Conservation (phyloP, 2,888 invertebrate genomes). For the Aleiodes leptofemur region DNA sequence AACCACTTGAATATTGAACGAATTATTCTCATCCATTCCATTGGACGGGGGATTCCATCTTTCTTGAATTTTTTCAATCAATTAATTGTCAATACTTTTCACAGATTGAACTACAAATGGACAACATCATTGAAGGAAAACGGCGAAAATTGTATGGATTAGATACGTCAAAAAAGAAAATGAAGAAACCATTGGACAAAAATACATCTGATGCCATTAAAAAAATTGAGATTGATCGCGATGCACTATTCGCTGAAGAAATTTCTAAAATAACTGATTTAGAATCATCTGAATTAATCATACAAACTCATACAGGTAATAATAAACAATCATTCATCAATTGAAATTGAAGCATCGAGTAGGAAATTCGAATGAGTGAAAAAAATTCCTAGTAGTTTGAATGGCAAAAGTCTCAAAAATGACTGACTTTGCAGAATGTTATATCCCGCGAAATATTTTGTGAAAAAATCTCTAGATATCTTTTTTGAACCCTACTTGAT, state of each 20-base stretch:
- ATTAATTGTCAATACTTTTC: neutral
- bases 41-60: no score
- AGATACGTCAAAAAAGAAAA: conserved; percentile 67
- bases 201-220: conserved; percentile 65
- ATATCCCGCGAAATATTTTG: no score
- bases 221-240: conserved; percentile 75
- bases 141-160: conserved; percentile 79
- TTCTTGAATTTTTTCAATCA: no score
- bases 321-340: conserved; percentile 6
- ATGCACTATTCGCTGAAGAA: conserved; percentile 84
- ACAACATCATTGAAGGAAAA: conserved; percentile 88
- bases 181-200: conserved; percentile 65
- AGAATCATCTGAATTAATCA: conserved; percentile 79
- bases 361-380: no score
- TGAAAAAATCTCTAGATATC: no score
- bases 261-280: conserved; percentile 81
- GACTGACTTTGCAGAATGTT: no score
- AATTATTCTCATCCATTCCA: no score
- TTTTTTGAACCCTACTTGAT: no score
- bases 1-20: no score
- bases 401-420: no score
- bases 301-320: conserved; percentile 83
- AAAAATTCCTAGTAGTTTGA: no score
- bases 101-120: conserved; percentile 77
- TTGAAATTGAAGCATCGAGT: neutral